A percentile compares a stretch with the other conserved stretches of the same genome.
Evolutionary conservation across 92 coral and sea anemone genomes (phyloP).

Genomic region (Actinernus sp.): DNA sequence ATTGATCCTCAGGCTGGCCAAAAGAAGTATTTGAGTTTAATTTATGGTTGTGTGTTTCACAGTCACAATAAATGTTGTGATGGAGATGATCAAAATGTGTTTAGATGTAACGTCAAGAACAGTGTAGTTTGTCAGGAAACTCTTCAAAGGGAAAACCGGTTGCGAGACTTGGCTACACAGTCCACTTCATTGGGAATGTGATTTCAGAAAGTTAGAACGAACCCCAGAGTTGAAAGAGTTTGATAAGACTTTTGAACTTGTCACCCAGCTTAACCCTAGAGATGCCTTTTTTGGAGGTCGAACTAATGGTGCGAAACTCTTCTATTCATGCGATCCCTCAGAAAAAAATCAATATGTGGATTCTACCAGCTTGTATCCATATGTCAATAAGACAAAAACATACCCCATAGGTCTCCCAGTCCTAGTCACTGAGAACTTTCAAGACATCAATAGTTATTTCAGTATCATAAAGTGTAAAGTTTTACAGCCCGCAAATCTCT

Average conservation of each 20-base stretch:
- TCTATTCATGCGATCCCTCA: conserved; percentile 2
- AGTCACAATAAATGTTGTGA: conserved; percentile 22
- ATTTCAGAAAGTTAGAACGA: conserved; percentile 22
- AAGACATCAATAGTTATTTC: conserved; percentile 7
- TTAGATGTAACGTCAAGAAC: conserved; percentile 10
- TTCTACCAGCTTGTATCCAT: conserved; percentile 16
- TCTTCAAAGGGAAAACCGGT: conserved; percentile 7
- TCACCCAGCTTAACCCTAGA: conserved; percentile 12
- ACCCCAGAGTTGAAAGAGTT: conserved; percentile 20
- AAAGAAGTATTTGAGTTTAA: conserved; percentile 33
- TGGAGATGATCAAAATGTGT: background rate
- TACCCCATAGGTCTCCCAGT: conserved; percentile 40
- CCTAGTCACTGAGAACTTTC: conserved; percentile 19
- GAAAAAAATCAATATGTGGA: conserved; percentile 34
- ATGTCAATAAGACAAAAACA: conserved; percentile 11
- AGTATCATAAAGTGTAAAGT: conserved; percentile 28
- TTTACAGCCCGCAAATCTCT: conserved; percentile 3
- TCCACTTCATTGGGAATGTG: conserved; percentile 69
- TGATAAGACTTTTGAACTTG: conserved; percentile 22
- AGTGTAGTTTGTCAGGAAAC: conserved; percentile 21
- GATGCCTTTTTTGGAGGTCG: conserved; percentile 20
- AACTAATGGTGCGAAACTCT: conserved; percentile 13
- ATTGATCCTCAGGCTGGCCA: too few species aligned
- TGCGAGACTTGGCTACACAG: too few species aligned
- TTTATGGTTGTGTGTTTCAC: conserved; percentile 39